Percentiles rank a stretch among this genome's conserved stretches.
phyloP scores from a whole-genome alignment of 2,888 invertebrate genomes.

The Branchellion lobata region DNA sequence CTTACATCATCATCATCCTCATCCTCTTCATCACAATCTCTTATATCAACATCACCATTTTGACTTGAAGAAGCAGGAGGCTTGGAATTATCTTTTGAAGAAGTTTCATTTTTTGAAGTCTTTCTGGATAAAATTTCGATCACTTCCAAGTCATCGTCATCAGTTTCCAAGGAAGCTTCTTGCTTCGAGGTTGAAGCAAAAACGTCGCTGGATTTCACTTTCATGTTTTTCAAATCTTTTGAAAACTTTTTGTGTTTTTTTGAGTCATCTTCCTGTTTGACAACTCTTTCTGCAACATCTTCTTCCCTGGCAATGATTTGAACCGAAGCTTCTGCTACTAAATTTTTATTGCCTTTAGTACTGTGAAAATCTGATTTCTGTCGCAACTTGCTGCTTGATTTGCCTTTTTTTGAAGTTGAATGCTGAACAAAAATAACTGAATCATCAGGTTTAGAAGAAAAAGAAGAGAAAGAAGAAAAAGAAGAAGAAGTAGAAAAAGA shows the following conservation, averaged over 20 bases:
- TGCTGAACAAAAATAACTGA: background rate
- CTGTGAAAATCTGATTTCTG: background rate
- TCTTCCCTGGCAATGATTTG: too few species aligned
- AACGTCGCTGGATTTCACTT: too few species aligned
- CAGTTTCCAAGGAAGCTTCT: background rate
- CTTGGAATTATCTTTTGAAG: too few species aligned
- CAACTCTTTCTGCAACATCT: background rate
- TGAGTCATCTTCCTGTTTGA: background rate
- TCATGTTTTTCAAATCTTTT: background rate
- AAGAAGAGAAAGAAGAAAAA: too few species aligned
- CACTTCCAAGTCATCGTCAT: slow-evolving; percentile 1
- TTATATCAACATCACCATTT: background rate
- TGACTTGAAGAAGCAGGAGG: background rate
- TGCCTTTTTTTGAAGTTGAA: slow-evolving; percentile 6
- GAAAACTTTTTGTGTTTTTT: background rate
- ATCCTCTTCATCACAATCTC: background rate
- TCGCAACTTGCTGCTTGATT: background rate
- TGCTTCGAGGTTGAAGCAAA: background rate
- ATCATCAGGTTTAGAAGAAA: background rate
- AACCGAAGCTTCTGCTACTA: too few species aligned
- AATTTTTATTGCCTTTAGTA: too few species aligned
- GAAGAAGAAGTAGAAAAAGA: background rate
- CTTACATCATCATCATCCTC: background rate
- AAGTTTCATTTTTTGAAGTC: background rate
- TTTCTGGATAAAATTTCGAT: background rate